Conservation (phyloP, 2,797 vertebrate species). For the Phoebastria nigripes region DNA sequence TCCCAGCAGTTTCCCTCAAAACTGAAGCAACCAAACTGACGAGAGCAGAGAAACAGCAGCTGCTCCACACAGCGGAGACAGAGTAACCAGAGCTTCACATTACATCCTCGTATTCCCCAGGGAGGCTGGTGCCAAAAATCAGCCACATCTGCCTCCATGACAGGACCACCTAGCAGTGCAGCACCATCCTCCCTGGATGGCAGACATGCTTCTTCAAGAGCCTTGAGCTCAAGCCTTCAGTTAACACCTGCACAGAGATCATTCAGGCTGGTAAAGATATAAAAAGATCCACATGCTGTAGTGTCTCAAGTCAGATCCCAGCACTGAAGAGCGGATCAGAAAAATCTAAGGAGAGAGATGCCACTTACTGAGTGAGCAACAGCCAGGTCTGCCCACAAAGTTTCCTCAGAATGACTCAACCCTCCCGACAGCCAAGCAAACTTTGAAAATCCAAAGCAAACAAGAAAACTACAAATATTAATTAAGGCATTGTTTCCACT, state of each 20-base stretch:
- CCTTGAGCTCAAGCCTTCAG: not conserved
- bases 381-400: not conserved
- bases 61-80: not conserved
- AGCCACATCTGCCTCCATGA: not conserved
- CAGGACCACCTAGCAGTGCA: not conserved
- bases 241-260: not conserved
- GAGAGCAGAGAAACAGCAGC: not conserved
- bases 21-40: not conserved
- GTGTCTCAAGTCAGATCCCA: not conserved
- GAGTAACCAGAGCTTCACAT: not conserved
- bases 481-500: not conserved
- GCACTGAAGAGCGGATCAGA: not conserved
- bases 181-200: not conserved
- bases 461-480: not conserved
- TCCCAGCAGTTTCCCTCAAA: not conserved
- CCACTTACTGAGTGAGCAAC: not conserved
- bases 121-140: not conserved
- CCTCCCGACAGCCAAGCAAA: not conserved
- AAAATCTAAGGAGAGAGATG: not conserved
- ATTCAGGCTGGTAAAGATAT: not conserved
- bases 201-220: not conserved
- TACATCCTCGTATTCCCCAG: not conserved
- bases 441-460: not conserved
- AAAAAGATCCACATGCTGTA: not conserved
- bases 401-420: not conserved